phyloP scores from a whole-genome alignment of 1,140 invertebrate species.

The Saccostrea cuccullata region DNA sequence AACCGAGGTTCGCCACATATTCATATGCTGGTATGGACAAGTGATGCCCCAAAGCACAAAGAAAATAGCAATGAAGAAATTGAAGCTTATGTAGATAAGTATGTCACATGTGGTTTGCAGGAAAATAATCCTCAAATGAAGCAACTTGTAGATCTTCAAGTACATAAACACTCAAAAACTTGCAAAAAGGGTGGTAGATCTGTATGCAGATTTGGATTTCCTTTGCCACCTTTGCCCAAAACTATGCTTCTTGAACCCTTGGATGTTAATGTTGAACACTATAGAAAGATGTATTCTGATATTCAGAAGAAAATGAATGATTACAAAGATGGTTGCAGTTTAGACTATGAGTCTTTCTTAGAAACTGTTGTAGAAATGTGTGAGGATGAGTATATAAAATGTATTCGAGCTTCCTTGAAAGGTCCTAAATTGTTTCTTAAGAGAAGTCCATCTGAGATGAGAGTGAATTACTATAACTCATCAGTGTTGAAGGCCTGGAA shows the following conservation, averaged over 20 bases:
- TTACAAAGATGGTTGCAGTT: constrained; percentile 41
- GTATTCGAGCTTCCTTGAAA: constrained; percentile 53
- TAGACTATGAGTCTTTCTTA: constrained; percentile 55
- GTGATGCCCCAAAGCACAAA: constrained; percentile 44
- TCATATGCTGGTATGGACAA: constrained; percentile 52
- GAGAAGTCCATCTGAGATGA: constrained; percentile 46
- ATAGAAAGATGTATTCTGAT: constrained; percentile 46
- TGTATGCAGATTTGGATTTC: constrained; percentile 61
- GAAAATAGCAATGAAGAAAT: constrained; percentile 39
- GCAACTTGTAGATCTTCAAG: constrained; percentile 54
- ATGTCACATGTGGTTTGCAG: constrained; percentile 50
- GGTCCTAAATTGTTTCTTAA: constrained; percentile 56
- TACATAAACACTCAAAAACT: constrained; percentile 59
- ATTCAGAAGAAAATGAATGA: constrained; percentile 46
- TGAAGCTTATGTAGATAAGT: constrained; percentile 44
- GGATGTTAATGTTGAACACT: constrained; percentile 38
- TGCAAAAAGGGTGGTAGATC: constrained; percentile 57
- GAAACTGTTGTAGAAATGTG: constrained; percentile 47
- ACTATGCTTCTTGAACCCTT: constrained; percentile 60
- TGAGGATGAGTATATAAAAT: constrained; percentile 57
- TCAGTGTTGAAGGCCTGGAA: constrained; percentile 43
- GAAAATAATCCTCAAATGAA: constrained; percentile 43
- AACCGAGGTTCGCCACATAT: constrained; percentile 53
- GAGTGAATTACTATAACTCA: constrained; percentile 47
- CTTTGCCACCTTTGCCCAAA: constrained; percentile 55